phyloP scores from a whole-genome alignment of 2,888 invertebrate genomes.

The Protonemura montana region DNA sequence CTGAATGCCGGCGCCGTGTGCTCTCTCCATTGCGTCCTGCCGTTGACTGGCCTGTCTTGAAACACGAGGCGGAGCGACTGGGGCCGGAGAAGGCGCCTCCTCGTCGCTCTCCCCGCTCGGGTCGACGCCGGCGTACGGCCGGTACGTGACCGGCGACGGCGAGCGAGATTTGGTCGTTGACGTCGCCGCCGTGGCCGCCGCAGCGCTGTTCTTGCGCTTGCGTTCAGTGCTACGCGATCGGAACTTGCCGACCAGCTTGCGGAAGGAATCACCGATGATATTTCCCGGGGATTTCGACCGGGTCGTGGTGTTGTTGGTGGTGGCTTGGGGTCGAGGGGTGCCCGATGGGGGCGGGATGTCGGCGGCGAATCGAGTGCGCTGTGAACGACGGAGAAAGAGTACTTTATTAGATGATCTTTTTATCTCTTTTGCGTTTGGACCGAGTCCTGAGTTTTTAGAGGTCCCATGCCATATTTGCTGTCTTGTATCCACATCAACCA shows the following conservation, averaged over 20 bases:
- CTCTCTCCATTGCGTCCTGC: constrained; percentile 50
- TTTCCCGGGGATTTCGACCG: constrained; percentile 57
- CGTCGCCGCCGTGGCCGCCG: constrained; percentile 59
- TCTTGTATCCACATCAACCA: no score
- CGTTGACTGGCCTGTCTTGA: constrained; percentile 49
- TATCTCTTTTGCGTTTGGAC: no score
- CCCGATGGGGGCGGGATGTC: constrained; percentile 59
- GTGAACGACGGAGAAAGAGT: constrained; percentile 53
- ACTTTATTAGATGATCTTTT: no score
- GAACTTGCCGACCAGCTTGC: constrained; percentile 83
- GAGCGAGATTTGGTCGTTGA: constrained; percentile 63
- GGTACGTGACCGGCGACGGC: constrained; percentile 65
- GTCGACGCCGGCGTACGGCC: constrained; percentile 65
- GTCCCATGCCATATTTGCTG: no score
- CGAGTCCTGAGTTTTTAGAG: no score
- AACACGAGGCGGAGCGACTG: constrained; percentile 48
- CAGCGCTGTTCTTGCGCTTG: constrained; percentile 55
- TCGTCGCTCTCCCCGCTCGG: constrained; percentile 55
- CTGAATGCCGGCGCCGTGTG: constrained; percentile 64
- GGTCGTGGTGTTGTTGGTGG: constrained; percentile 35
- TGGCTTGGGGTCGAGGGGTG: constrained; percentile 43
- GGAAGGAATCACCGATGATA: constrained; percentile 78
- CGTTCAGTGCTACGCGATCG: constrained; percentile 77
- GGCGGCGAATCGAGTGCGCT: constrained; percentile 74
- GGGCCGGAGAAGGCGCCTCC: constrained; percentile 41